phyloP scores from a whole-genome alignment of 1,140 invertebrate genomes.

The Tetranychus cinnabarinus region DNA sequence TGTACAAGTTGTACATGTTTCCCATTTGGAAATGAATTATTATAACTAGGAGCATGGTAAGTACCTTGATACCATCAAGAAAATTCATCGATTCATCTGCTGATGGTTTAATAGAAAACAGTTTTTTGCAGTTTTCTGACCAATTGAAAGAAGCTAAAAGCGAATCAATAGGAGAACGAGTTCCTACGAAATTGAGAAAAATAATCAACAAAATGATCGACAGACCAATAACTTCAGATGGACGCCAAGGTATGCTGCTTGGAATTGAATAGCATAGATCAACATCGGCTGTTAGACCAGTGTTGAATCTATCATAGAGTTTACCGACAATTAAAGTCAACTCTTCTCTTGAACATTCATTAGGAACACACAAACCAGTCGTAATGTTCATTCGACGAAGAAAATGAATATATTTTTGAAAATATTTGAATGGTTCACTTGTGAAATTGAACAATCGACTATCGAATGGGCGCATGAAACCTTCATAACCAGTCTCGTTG shows the following conservation, averaged over 20 bases:
- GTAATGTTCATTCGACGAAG: not conserved
- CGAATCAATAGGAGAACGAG: not conserved
- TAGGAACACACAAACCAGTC: not conserved
- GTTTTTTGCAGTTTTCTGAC: not conserved
- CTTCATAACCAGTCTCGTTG: not conserved
- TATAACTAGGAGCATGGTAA: not conserved
- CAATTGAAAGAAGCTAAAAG: not conserved
- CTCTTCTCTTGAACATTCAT: not conserved
- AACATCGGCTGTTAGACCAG: not conserved
- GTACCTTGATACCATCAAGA: not conserved
- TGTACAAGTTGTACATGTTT: not conserved
- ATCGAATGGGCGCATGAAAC: not conserved
- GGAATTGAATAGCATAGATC: not conserved
- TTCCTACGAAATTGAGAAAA: not conserved
- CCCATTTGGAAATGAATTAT: not conserved
- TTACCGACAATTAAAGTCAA: not conserved
- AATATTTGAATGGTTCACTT: not conserved
- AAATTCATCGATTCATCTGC: not conserved
- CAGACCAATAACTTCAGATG: not conserved
- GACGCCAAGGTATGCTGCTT: not conserved
- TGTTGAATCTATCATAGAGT: not conserved
- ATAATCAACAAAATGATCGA: not conserved
- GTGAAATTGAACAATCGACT: not conserved
- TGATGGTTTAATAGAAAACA: not conserved
- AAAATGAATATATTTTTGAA: not conserved